These are phyloP conservation scores for Eupithecia subumbrata DNA, from an alignment of 2,888 invertebrate species.

Conservation along the genomic window DNA sequence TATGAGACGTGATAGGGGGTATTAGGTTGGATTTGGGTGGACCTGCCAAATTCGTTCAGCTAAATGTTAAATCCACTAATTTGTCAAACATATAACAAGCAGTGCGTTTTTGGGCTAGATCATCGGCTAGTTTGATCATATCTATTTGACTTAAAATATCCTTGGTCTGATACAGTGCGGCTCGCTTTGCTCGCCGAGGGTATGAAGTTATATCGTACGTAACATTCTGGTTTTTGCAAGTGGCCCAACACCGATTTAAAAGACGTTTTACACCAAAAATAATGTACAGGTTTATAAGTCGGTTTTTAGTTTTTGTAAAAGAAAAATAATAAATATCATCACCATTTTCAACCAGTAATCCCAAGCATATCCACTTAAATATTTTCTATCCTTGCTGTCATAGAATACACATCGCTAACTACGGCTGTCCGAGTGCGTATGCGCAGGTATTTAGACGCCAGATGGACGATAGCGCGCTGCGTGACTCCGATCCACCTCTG, in stretches of 20 bases:
- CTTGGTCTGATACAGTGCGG: background rate
- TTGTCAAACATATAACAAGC: background rate
- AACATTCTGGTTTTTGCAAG: background rate
- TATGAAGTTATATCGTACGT: background rate
- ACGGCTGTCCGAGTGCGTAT: constrained; percentile 48
- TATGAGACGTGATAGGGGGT: constrained; percentile 25
- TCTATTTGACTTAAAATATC: too few relatives aligned
- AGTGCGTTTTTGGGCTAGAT: background rate
- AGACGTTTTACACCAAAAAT: too few relatives aligned
- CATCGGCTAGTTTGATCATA: too few relatives aligned
- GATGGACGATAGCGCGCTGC: constrained; percentile 65
- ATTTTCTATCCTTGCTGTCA: background rate
- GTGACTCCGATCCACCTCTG: constrained; percentile 58
- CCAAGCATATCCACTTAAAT: constrained; percentile 22
- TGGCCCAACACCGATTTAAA: too few relatives aligned
- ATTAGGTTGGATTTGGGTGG: constrained; percentile 19
- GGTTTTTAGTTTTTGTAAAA: background rate
- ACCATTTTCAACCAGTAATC: background rate
- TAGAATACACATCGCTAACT: background rate
- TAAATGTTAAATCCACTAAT: background rate
- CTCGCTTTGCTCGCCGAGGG: background rate
- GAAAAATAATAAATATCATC: background rate
- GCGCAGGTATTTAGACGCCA: constrained; percentile 79
- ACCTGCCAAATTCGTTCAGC: background rate
- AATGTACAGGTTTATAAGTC: background rate